Percentiles rank a stretch among this genome's conserved stretches.
phyloP scores from a whole-genome alignment of 2,888 invertebrate genomes.

The Amphipoea lucens region DNA sequence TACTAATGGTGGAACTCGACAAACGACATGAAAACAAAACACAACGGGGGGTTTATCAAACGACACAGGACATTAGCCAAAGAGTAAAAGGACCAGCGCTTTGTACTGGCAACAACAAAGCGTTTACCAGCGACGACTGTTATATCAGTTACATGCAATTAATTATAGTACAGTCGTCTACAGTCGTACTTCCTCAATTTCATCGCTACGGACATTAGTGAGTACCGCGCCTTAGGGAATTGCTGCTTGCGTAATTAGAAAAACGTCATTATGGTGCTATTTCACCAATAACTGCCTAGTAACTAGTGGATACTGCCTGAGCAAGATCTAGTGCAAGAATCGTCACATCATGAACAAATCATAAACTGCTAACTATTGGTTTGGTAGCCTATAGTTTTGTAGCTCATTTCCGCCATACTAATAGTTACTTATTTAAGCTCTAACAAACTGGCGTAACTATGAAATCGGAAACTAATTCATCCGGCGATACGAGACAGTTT shows the following conservation, averaged over 20 bases:
- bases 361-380: conserved; percentile 11
- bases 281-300: conserved; percentile 21
- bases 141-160: conserved; percentile 64
- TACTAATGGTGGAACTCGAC: conserved; percentile 43
- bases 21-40: conserved; percentile 56
- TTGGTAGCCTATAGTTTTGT: conserved; percentile 29
- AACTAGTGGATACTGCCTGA: conserved; percentile 1
- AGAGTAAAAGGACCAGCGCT: conserved; percentile 46
- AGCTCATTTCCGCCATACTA: conserved; percentile 34
- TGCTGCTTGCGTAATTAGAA: conserved; percentile 51
- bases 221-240: conserved; percentile 51
- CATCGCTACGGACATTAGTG: conserved; percentile 57
- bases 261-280: conserved; percentile 46
- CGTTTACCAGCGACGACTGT: conserved; percentile 41
- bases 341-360: conserved; percentile 48
- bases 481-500: background rate
- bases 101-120: conserved; percentile 58
- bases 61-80: conserved; percentile 53
- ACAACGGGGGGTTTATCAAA: conserved; percentile 46
- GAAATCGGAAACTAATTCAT: conserved; percentile 33
- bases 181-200: conserved; percentile 61
- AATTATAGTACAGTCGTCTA: conserved; percentile 59
- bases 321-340: conserved; percentile 37
- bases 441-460: background rate
- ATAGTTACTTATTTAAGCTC: conserved; percentile 14